Evolutionary conservation across 2,888 invertebrate genomes (phyloP).

Genomic region (Coelopa pilipes): DNA sequence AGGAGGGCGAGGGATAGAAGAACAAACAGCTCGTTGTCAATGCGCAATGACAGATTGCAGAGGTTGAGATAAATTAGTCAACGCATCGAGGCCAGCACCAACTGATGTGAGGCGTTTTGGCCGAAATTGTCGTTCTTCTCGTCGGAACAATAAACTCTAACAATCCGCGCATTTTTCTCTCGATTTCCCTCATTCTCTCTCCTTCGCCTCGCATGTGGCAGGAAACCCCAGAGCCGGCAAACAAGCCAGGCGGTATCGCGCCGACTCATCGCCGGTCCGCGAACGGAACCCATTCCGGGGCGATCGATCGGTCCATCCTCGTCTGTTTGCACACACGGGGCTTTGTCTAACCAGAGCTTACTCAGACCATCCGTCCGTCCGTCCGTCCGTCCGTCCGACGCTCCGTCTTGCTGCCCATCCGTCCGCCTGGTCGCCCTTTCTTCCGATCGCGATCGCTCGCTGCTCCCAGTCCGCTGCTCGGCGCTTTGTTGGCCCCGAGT

Average conservation of each 20-base stretch:
- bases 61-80: conserved; percentile 33
- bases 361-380: too few relatives aligned
- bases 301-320: background rate
- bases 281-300: background rate
- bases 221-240: conserved; percentile 25
- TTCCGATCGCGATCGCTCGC: too few relatives aligned
- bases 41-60: conserved; percentile 30
- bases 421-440: too few relatives aligned
- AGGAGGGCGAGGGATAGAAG: background rate
- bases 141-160: conserved; percentile 44
- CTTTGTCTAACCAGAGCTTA: too few relatives aligned
- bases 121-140: conserved; percentile 25
- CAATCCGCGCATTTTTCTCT: conserved; percentile 25
- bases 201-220: background rate
- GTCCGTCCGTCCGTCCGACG: too few relatives aligned
- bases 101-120: too few relatives aligned
- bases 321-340: background rate
- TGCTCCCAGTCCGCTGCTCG: too few relatives aligned
- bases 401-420: too few relatives aligned
- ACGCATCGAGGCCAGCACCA: background rate
- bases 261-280: conserved; percentile 25
- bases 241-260: conserved; percentile 18
- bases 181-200: background rate
- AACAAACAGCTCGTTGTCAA: conserved; percentile 15
- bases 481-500: conserved; percentile 17